phyloP scores from a whole-genome alignment of 2,113 vertebrate species.

The Ia io region DNA sequence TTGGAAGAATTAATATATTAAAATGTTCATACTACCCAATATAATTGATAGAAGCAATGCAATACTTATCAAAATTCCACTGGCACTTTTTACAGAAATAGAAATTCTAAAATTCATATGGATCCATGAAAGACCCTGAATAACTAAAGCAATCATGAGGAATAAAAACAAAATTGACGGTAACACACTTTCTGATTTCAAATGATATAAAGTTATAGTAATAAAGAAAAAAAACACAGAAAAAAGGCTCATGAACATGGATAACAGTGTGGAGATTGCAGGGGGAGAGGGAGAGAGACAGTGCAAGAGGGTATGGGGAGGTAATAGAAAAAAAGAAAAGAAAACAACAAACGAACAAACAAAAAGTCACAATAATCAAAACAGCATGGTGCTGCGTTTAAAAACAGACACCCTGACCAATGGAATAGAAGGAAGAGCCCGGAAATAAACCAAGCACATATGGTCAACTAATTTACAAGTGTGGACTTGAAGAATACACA shows the following conservation, averaged over 20 bases:
- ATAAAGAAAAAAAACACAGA: too few relatives aligned
- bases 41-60: neutral
- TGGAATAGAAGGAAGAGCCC: neutral
- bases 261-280: too few relatives aligned
- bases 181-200: neutral
- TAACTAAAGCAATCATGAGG: neutral
- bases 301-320: too few relatives aligned
- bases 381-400: neutral
- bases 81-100: neutral
- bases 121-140: neutral
- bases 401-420: neutral
- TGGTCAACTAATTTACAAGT: neutral
- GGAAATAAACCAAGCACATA: neutral
- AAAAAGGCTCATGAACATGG: too few relatives aligned
- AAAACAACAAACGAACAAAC: too few relatives aligned
- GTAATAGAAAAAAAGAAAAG: too few relatives aligned
- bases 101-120: neutral
- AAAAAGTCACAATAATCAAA: neutral
- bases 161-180: neutral
- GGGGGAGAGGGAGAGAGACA: too few relatives aligned
- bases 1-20: neutral
- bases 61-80: neutral
- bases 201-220: neutral
- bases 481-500: neutral
- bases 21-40: neutral